A percentile compares a stretch with the other conserved stretches of the same genome.
Evolutionary conservation across 2,888 invertebrate genomes (phyloP).

Genomic region (Didymodactylos carnosus): DNA sequence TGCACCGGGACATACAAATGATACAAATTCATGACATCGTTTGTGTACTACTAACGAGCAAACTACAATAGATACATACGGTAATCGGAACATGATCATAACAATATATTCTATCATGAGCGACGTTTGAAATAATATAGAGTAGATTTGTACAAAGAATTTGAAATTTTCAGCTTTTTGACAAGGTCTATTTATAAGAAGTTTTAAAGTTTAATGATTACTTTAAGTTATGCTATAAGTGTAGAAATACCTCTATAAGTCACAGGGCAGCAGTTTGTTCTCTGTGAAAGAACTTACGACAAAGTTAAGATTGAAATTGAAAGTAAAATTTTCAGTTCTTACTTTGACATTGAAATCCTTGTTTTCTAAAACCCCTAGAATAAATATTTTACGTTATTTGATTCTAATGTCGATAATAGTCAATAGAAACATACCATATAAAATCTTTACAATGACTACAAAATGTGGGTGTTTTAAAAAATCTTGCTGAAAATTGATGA

Average conservation of each 20-base stretch:
- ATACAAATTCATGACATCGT: conserved; percentile 97
- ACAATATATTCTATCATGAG: too few species aligned
- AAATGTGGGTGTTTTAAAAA: conserved; percentile 99
- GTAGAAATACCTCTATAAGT: too few species aligned
- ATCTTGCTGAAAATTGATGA: conserved; percentile 94
- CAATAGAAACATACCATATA: conserved; percentile 58
- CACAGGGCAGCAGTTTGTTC: too few species aligned
- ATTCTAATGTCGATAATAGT: neutral
- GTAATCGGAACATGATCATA: too few species aligned
- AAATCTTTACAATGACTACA: conserved; percentile 99
- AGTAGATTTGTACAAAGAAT: too few species aligned
- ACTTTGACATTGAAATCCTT: conserved; percentile 98
- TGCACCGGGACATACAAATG: conserved; percentile 92
- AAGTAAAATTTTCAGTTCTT: too few species aligned
- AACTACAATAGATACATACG: conserved; percentile 46
- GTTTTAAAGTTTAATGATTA: too few species aligned
- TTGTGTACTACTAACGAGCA: conserved; percentile 99
- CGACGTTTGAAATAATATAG: too few species aligned
- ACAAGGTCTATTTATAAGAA: too few species aligned
- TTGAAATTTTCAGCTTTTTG: too few species aligned
- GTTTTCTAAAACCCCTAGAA: conserved; percentile 94
- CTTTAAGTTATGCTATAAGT: too few species aligned
- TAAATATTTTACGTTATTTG: conserved; percentile 27
- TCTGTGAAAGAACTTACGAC: neutral
- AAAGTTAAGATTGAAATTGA: conserved; percentile 4